These are phyloP conservation scores for zebrafish (Danio rerio) DNA, from an alignment of 2,113 vertebrate species.

Conservation along the genomic window GRCz12tu NC_133192.1:15219501-15220000, in stretches of 20 bases:
- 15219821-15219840: neutral
- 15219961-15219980: too few species aligned
- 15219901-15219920: neutral
- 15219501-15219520: slow-evolving; percentile 51
- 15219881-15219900: neutral
- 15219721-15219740: neutral
- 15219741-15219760: slow-evolving; percentile 31
- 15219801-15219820: slow-evolving; percentile 16
- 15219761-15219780: neutral
- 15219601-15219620: slow-evolving; percentile 34
- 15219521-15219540: slow-evolving; percentile 49
- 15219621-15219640: slow-evolving; percentile 40
- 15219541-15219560: neutral
- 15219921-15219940: neutral
- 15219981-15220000: too few species aligned
- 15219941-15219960: neutral
- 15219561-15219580: slow-evolving; percentile 24
- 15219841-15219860: too few species aligned
- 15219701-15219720: slow-evolving; percentile 26
- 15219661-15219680: neutral
- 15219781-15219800: neutral
- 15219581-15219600: slow-evolving; percentile 25
- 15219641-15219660: slow-evolving; percentile 24
- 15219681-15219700: neutral
- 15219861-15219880: neutral